Conservation (phyloP, 1,140 invertebrate genomes). For the Eulimnadia texana region DNA sequence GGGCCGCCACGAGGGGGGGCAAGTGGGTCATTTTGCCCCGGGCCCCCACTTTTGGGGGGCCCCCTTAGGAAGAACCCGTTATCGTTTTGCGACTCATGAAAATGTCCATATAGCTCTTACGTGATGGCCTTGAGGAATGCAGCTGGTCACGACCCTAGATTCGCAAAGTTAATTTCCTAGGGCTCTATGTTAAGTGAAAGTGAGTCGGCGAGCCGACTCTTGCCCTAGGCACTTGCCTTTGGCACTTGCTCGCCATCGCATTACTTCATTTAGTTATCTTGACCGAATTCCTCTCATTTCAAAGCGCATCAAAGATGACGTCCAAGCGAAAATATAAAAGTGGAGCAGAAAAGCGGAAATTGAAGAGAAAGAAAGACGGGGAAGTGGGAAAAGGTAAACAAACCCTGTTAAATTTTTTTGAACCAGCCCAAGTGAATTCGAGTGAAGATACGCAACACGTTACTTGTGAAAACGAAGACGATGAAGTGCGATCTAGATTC, state of each 20-base stretch:
- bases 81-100: not conserved
- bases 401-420: not conserved
- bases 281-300: not conserved
- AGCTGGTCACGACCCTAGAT: too few species aligned
- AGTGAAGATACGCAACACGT: not conserved
- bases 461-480: not conserved
- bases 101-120: not conserved
- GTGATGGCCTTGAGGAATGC: too few species aligned
- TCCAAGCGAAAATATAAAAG: not conserved
- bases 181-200: too few species aligned
- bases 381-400: not conserved
- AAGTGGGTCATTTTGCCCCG: not conserved
- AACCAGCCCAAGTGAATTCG: not conserved
- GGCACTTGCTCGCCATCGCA: too few species aligned
- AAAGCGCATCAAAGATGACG: not conserved
- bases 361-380: not conserved
- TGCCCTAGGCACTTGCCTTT: too few species aligned
- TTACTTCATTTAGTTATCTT: not conserved
- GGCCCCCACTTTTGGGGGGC: not conserved
- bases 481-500: not conserved
- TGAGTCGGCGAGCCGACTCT: too few species aligned
- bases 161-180: too few species aligned
- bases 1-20: not conserved
- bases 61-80: not conserved
- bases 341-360: not conserved